phyloP scores from a whole-genome alignment of 1,140 invertebrate species.

The Magallana gigas region DNA sequence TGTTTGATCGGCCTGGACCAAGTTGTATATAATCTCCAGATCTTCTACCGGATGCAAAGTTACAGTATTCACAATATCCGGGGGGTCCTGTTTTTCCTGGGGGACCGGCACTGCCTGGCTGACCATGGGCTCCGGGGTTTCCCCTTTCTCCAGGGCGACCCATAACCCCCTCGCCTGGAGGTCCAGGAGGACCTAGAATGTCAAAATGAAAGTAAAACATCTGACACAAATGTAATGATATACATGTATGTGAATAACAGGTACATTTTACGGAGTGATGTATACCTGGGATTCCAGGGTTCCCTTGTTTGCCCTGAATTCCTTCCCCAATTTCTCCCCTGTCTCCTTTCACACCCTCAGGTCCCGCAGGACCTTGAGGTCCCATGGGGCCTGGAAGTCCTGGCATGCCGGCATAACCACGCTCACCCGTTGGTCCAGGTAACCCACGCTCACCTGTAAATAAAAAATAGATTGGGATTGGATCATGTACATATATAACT shows the following conservation, averaged over 20 bases:
- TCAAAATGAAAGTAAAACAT: background rate
- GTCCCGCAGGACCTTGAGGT: conserved; percentile 66
- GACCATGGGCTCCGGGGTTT: conserved; percentile 67
- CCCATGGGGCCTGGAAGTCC: conserved; percentile 72
- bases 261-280: background rate
- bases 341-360: conserved; percentile 66
- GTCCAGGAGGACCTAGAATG: conserved; percentile 68
- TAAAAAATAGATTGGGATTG: background rate
- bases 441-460: conserved; percentile 69
- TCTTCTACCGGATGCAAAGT: conserved; percentile 59
- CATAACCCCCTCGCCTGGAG: conserved; percentile 68
- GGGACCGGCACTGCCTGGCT: conserved; percentile 69
- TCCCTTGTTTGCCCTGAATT: conserved; percentile 60
- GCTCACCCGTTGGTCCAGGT: conserved; percentile 70
- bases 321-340: conserved; percentile 67
- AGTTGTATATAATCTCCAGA: conserved; percentile 63
- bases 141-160: conserved; percentile 72
- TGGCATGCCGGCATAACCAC: conserved; percentile 72
- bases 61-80: conserved; percentile 72
- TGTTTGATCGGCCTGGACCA: conserved; percentile 56
- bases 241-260: background rate
- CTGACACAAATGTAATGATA: background rate
- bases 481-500: background rate
- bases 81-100: conserved; percentile 71
- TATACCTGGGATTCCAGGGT: conserved; percentile 64